These are phyloP conservation scores for Hymenochirus boettgeri DNA, from an alignment of 2,113 vertebrate genomes.

Conservation along the genomic window DNA sequence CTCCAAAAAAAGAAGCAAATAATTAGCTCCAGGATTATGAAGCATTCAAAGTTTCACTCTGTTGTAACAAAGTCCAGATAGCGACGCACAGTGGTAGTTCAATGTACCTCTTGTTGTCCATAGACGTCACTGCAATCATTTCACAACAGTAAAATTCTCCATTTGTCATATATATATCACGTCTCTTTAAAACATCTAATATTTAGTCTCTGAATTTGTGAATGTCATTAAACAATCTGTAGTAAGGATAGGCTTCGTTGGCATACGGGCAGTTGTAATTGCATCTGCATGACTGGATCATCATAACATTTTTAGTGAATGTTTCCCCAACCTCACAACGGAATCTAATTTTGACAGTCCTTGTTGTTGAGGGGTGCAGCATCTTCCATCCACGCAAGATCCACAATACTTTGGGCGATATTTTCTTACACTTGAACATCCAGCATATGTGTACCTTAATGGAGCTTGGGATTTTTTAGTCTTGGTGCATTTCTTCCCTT, in stretches of 20 bases:
- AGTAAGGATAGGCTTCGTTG: constrained; percentile 86
- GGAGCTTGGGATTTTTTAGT: constrained; percentile 81
- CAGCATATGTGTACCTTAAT: constrained; percentile 81
- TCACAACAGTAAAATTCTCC: constrained; percentile 49
- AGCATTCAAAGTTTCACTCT: constrained; percentile 75
- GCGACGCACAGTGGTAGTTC: constrained; percentile 73
- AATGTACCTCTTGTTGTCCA: constrained; percentile 55
- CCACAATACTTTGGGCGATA: constrained; percentile 93
- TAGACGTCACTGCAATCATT: constrained; percentile 58
- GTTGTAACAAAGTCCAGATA: constrained; percentile 76
- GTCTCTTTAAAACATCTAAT: neutral
- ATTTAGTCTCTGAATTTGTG: constrained; percentile 96
- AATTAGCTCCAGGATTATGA: constrained; percentile 91
- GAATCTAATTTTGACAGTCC: constrained; percentile 91
- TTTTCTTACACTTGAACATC: constrained; percentile 90
- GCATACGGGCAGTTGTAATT: constrained; percentile 84
- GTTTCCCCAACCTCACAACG: constrained; percentile 89
- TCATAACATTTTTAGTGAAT: constrained; percentile 95
- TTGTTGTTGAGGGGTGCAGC: constrained; percentile 90
- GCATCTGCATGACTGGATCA: constrained; percentile 97
- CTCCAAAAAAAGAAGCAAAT: constrained; percentile 96
- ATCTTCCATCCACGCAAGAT: constrained; percentile 87
- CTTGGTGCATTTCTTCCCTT: constrained; percentile 93
- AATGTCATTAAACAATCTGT: constrained; percentile 95
- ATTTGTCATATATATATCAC: constrained; percentile 36